Conservation (phyloP, 2,797 vertebrate species). For the Gallinago stenura region DNA sequence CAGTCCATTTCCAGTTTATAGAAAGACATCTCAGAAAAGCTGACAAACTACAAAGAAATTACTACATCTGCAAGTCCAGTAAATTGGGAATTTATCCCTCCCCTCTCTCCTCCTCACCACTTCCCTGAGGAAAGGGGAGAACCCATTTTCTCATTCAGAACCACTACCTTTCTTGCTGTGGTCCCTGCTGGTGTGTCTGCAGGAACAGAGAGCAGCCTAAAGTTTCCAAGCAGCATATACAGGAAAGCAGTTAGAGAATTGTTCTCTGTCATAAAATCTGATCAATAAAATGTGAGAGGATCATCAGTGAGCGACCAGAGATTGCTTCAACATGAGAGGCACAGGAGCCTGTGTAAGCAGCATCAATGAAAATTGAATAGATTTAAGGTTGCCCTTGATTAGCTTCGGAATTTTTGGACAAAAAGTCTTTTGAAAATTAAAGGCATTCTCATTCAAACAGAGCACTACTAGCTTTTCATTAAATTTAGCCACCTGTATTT, state of each 20-base stretch:
- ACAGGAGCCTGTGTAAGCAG: neutral
- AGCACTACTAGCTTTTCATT: neutral
- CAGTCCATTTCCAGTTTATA: neutral
- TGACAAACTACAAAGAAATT: neutral
- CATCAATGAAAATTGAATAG: neutral
- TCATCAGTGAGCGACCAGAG: neutral
- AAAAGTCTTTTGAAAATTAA: neutral
- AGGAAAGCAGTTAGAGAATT: neutral
- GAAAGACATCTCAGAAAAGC: constrained; percentile 1
- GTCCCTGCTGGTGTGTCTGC: neutral
- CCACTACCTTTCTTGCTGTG: neutral
- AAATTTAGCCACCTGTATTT: neutral
- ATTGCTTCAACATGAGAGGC: neutral
- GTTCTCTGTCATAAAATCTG: neutral
- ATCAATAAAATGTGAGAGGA: neutral
- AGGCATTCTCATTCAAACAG: neutral
- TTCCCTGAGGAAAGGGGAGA: neutral
- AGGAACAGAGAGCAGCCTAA: neutral
- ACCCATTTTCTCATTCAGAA: neutral
- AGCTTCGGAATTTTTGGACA: neutral
- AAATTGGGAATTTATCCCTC: neutral
- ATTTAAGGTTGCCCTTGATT: neutral
- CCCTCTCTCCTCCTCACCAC: neutral
- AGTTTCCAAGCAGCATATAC: neutral
- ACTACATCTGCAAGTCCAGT: neutral